These are phyloP conservation scores for Caenorhabditis remanei DNA, from an alignment of 1,140 invertebrate species.

Conservation along the genomic window DNA sequence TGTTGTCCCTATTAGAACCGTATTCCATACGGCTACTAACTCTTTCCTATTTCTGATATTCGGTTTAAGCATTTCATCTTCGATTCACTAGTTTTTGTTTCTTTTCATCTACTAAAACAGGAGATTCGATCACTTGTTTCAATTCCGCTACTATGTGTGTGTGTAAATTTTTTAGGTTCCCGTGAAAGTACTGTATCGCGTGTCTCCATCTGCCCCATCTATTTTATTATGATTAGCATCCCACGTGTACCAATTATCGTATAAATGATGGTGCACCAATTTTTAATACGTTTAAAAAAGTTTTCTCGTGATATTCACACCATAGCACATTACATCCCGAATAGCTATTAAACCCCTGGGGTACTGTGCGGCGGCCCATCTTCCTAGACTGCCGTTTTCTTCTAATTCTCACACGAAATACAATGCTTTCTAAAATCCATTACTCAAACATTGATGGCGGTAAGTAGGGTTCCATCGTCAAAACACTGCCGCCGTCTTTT, in stretches of 20 bases:
- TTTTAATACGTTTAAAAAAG: no score
- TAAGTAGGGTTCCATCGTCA: background rate
- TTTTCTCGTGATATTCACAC: no score
- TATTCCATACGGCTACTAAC: conserved; percentile 49
- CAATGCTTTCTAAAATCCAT: conserved; percentile 31
- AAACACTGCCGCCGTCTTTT: background rate
- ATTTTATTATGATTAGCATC: background rate
- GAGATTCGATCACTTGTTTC: background rate
- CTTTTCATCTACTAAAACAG: background rate
- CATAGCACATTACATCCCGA: no score
- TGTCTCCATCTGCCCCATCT: background rate
- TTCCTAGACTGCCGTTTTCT: background rate
- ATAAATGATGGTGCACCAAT: conserved; percentile 1
- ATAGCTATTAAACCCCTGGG: no score
- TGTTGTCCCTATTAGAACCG: conserved; percentile 4
- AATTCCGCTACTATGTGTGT: background rate
- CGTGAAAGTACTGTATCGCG: conserved; percentile 38
- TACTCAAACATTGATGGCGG: conserved; percentile 37
- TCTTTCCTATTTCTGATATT: conserved; percentile 24
- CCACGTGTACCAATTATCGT: background rate
- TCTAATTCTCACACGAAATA: conserved; percentile 33
- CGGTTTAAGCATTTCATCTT: background rate
- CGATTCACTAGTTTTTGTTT: background rate
- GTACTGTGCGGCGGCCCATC: no score
- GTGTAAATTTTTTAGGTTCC: background rate